phyloP scores from a whole-genome alignment of 2,113 vertebrate genomes.

The Burhinus bistriatus region DNA sequence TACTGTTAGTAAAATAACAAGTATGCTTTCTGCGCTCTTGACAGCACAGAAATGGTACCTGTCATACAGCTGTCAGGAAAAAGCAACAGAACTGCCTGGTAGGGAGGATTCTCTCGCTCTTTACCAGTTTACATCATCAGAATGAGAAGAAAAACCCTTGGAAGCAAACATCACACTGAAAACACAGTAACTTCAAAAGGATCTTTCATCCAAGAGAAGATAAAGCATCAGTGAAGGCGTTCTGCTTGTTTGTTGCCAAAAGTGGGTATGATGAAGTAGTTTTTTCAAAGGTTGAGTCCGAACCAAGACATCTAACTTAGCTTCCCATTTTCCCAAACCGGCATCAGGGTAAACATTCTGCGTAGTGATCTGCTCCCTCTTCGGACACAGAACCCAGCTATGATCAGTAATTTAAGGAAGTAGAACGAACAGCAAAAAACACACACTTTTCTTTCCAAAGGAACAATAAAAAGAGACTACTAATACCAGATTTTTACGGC shows the following conservation, averaged over 20 bases:
- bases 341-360: neutral
- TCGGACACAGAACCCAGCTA: accelerated
- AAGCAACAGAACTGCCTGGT: neutral
- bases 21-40: neutral
- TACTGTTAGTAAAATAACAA: neutral
- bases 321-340: neutral
- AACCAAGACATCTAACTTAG: neutral
- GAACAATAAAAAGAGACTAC: neutral
- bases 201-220: no score
- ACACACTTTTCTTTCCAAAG: neutral
- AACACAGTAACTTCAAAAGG: neutral
- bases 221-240: neutral
- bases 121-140: neutral
- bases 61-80: neutral
- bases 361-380: accelerated
- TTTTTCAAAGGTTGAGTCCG: neutral
- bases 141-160: neutral
- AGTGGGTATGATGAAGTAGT: neutral
- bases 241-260: neutral
- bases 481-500: neutral
- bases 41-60: neutral
- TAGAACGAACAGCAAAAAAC: neutral
- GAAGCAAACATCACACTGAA: neutral
- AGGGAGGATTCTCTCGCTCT: neutral
- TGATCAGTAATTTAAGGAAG: neutral